Evolutionary conservation across 2,888 invertebrate genomes (phyloP).

Genomic region (Drosophila meridionalis): DNA sequence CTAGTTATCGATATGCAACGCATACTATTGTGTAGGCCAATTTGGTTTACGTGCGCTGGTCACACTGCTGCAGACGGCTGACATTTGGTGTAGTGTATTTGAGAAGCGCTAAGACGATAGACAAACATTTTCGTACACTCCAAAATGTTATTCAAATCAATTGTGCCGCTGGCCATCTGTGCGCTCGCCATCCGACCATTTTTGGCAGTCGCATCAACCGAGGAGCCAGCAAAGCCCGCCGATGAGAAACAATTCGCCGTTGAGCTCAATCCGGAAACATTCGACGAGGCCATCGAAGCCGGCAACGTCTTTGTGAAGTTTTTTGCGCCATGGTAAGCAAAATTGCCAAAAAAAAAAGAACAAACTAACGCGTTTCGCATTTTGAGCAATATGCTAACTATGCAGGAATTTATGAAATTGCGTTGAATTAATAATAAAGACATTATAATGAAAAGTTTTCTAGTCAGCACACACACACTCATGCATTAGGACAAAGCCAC

Average conservation of each 20-base stretch:
- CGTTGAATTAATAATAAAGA: neutral
- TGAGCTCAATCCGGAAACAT: conserved; percentile 87
- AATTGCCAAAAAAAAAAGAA: neutral
- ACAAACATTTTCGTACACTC: conserved; percentile 3
- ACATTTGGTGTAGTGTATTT: conserved; percentile 30
- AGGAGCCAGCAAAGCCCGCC: conserved; percentile 41
- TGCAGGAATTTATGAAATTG: neutral
- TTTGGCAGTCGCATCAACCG: conserved; percentile 30
- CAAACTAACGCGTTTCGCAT: neutral
- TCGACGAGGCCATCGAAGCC: conserved; percentile 87
- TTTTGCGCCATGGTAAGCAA: conserved; percentile 91
- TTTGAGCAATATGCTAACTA: neutral
- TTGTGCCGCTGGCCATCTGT: conserved; percentile 56
- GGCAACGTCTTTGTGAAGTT: conserved; percentile 92
- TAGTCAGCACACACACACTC: neutral
- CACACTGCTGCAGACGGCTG: conserved; percentile 28
- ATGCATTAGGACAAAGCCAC: conserved; percentile 28
- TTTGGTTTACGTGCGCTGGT: conserved; percentile 21
- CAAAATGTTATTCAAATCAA: conserved; percentile 60
- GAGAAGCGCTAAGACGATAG: conserved; percentile 20
- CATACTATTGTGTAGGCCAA: neutral
- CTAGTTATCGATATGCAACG: conserved; percentile 22
- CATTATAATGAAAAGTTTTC: neutral
- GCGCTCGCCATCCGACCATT: conserved; percentile 44
- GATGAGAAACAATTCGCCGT: conserved; percentile 80